Evolutionary conservation across 2,888 invertebrate genomes (phyloP).

Genomic region (Arrhopalites spinosus): DNA sequence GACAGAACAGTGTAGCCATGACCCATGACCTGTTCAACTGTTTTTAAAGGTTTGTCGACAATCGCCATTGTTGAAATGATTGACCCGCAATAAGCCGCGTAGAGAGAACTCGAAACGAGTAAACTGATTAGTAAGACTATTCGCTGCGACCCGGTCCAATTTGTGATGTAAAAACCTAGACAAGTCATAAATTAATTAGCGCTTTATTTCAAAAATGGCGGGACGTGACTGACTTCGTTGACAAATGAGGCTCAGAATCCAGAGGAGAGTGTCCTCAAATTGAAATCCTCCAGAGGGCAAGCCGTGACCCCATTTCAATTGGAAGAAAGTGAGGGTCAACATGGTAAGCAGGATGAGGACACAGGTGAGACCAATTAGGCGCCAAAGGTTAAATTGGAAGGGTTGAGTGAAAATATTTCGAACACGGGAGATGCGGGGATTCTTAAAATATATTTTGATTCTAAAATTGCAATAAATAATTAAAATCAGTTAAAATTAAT

Average conservation of each 20-base stretch:
- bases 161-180: too few relatives aligned
- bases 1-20: constrained; percentile 6
- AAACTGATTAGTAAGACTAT: not conserved
- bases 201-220: too few relatives aligned
- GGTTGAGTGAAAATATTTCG: constrained; percentile 25
- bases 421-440: constrained; percentile 12
- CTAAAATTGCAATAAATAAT: not conserved
- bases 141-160: not conserved
- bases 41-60: not conserved
- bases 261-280: not conserved
- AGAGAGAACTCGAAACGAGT: not conserved
- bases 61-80: not conserved
- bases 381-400: constrained; percentile 24
- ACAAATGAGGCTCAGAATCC: not conserved
- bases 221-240: not conserved
- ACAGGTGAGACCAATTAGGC: not conserved
- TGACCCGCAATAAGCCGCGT: constrained; percentile 1
- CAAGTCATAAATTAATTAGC: too few relatives aligned
- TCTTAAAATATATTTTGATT: constrained; percentile 23
- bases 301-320: not conserved
- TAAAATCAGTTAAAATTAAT: not conserved
- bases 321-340: not conserved
- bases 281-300: not conserved
- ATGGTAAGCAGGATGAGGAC: not conserved
- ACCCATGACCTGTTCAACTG: not conserved